Evolutionary conservation across 1,140 invertebrate species (phyloP).

Genomic region (Drosophila pandora): DNA sequence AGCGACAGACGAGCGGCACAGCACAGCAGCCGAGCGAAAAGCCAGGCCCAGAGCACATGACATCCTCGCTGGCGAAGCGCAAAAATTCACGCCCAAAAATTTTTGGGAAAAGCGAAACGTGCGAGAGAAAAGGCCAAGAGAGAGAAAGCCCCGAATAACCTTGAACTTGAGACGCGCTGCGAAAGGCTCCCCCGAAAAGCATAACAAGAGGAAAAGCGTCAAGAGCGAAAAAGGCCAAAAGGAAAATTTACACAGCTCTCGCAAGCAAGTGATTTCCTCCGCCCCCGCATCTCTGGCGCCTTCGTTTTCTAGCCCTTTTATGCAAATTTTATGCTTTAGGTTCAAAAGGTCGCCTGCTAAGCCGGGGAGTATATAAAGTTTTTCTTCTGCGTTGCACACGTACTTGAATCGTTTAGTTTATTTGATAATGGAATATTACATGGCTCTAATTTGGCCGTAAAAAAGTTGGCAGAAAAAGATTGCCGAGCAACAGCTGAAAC

Average conservation of each 20-base stretch:
- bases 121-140: constrained; percentile 38
- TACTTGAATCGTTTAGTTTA: constrained; percentile 66
- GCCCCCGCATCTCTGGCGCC: not conserved
- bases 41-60: constrained; percentile 48
- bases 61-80: constrained; percentile 45
- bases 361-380: not conserved
- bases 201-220: constrained; percentile 46
- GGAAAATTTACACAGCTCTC: constrained; percentile 41
- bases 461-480: too few relatives aligned
- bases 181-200: constrained; percentile 47
- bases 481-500: constrained; percentile 43
- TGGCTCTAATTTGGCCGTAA: constrained; percentile 3
- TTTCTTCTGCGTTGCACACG: constrained; percentile 55
- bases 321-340: constrained; percentile 41
- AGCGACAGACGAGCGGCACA: too few relatives aligned
- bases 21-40: constrained; percentile 24
- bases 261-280: constrained; percentile 43
- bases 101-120: constrained; percentile 27
- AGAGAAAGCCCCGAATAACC: constrained; percentile 50
- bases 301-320: constrained; percentile 33
- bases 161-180: constrained; percentile 55
- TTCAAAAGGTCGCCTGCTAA: constrained; percentile 15
- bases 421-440: constrained; percentile 63
- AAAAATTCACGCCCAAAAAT: constrained; percentile 67
- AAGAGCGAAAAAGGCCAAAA: constrained; percentile 25